Base-by-base conservation (phyloP, 2,888 invertebrate species). In the Pherbina coryleti region DNA sequence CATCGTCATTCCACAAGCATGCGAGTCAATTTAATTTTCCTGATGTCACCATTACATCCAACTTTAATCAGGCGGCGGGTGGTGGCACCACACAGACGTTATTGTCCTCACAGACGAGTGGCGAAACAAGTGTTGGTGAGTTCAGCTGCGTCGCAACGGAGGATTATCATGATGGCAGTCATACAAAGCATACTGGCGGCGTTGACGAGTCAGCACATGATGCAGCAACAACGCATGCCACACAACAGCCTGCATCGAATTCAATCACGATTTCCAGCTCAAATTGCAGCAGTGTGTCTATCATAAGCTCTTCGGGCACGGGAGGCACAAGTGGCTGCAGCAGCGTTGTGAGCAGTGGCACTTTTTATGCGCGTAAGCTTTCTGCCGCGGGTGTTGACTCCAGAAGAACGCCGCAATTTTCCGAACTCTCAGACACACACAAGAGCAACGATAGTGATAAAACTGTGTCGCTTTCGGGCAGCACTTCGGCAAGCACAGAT, bases 381-480 rank as follows among this genome's bases (percentile, higher is more conserved):
- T 87, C 87, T 79, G 86, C 85, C 14, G 85, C 86, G 1, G 87
- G 86, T 3, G 87, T 88, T 11, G 87, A 86, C 76, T 85, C 85
- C 31, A 82, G 88, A 7, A 66, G 75, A 7, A 34, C 14, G 3
- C 84, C 84, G 34, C 87, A 87, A n/a, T 85, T 88, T 25, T 85
- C 86, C 7, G 89, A 87, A 73, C 88, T 91, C 49, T 91, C 92
- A 81, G 91, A 92, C 84, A 92, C 91, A 9, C 90, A 91, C 80
- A 91, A 91, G 82, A 92, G 92, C 66, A 92, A 92, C 87, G 94
- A 94, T 81, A 93, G 94, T 85, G 95, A 93, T 84, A 93, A 92
- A 81, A 93, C 93, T 64, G 92, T 93, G 34, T 95, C 95, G 9
- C 90, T 94, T 76, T 94, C 94, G 66, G 94, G 94, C n/a, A 89